These are phyloP conservation scores for Novumbra hubbsi DNA, from an alignment of 2,797 vertebrate genomes.

Conservation along the genomic window DNA sequence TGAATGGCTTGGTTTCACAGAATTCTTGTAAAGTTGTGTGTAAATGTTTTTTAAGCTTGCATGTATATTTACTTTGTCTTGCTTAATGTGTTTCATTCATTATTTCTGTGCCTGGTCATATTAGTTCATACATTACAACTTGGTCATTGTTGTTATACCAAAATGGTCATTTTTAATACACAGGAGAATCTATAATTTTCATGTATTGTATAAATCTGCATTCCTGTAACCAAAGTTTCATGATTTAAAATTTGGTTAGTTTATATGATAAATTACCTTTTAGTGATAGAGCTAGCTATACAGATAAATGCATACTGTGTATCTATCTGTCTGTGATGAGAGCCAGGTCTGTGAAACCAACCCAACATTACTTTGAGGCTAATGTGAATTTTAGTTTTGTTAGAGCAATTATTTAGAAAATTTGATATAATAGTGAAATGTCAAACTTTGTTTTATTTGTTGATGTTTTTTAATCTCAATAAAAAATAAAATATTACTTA, in stretches of 20 bases:
- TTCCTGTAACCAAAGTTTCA: conserved; percentile 14
- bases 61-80: conserved; percentile 15
- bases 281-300: not conserved
- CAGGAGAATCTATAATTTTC: not conserved
- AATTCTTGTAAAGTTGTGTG: conserved; percentile 20
- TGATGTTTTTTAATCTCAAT: conserved; percentile 1
- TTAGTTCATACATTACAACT: not conserved
- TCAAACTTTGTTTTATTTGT: conserved; percentile 53
- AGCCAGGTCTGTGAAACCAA: conserved; percentile 35
- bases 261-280: conserved; percentile 19
- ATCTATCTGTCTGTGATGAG: conserved; percentile 6
- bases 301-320: not conserved
- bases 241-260: conserved; percentile 19
- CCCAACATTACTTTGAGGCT: conserved; percentile 30
- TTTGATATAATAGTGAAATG: conserved; percentile 59
- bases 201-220: conserved; percentile 1
- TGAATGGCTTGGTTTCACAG: conserved; percentile 38
- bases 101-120: not conserved
- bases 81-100: not conserved
- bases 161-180: not conserved
- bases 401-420: conserved; percentile 54
- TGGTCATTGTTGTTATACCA: not conserved
- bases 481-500: not conserved
- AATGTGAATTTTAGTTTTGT: conserved; percentile 47
- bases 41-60: conserved; percentile 30